A percentile compares a stretch with the other conserved stretches of the same genome.
Conservation (phyloP, 2,113 vertebrate genomes). For the Monopterus albus region DNA sequence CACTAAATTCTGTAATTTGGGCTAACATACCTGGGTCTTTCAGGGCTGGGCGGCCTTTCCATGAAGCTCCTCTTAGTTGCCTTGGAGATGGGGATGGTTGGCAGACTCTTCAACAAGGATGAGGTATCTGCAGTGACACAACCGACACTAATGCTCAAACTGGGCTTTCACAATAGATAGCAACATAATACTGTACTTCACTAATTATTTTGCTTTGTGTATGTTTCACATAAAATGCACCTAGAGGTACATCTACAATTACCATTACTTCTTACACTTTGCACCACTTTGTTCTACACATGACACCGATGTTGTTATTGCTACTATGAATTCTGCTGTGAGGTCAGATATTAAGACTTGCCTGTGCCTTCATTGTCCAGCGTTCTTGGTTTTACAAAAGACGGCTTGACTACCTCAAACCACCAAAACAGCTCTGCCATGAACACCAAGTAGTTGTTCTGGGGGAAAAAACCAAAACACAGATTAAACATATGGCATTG, state of each 20-base stretch:
- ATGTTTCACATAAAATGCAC: not conserved
- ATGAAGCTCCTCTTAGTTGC: slow-evolving; percentile 85
- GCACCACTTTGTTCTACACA: not conserved
- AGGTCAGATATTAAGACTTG: slow-evolving; percentile 16
- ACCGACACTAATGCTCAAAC: not conserved
- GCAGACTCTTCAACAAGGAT: slow-evolving; percentile 76
- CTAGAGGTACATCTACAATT: not conserved
- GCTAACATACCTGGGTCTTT: slow-evolving; percentile 76
- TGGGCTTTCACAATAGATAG: not conserved
- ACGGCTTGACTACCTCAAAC: slow-evolving; percentile 96
- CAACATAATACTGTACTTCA: not conserved
- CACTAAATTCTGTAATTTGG: not conserved
- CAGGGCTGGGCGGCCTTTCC: slow-evolving; percentile 83
- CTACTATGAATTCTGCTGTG: accelerated
- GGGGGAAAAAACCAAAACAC: slow-evolving; percentile 41
- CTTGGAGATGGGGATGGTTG: slow-evolving; percentile 84
- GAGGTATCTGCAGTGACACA: slow-evolving; percentile 69
- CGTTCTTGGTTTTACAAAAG: slow-evolving; percentile 91
- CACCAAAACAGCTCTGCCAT: slow-evolving; percentile 98
- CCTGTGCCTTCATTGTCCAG: slow-evolving; percentile 81
- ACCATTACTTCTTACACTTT: not conserved
- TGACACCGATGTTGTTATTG: not conserved
- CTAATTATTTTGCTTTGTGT: not conserved
- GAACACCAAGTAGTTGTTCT: slow-evolving; percentile 98
- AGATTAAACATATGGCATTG: not conserved